Percentiles rank a stretch among this genome's conserved stretches.
phyloP scores from a whole-genome alignment of 2,797 vertebrate species.

The Xiphophorus birchmanni region DNA sequence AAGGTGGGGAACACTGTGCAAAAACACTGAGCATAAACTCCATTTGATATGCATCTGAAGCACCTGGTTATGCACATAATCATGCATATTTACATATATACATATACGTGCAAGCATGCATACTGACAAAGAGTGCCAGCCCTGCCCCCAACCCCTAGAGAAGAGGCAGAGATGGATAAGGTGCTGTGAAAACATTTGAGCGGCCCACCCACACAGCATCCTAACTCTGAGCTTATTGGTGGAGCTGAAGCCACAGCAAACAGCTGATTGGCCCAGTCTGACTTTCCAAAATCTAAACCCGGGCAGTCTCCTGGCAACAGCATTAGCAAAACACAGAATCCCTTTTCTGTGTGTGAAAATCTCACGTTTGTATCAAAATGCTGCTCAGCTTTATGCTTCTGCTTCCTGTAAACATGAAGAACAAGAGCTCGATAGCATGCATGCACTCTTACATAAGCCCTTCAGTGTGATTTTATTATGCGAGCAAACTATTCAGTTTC shows the following conservation, averaged over 20 bases:
- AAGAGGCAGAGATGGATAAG: conserved; percentile 38
- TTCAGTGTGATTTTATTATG: not conserved
- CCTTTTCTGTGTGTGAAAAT: conserved; percentile 19
- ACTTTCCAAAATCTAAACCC: conserved; percentile 65
- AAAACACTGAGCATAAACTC: not conserved
- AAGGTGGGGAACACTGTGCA: conserved; percentile 5
- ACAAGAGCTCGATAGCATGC: not conserved
- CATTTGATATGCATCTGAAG: not conserved
- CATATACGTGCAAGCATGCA: conserved; percentile 7
- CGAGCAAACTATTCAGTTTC: conserved; percentile 1
- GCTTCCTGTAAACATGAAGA: conserved; percentile 27
- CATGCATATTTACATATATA: not conserved
- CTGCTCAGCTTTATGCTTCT: conserved; percentile 32
- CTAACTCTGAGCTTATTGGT: conserved; percentile 63
- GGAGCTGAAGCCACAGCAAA: conserved; percentile 57
- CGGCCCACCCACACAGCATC: conserved; percentile 66
- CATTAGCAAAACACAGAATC: conserved; percentile 58
- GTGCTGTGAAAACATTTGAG: conserved; percentile 51
- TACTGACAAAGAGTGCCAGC: conserved; percentile 28
- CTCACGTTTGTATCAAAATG: conserved; percentile 40
- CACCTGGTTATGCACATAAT: conserved; percentile 5
- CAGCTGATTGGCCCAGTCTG: conserved; percentile 61
- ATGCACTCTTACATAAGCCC: not conserved
- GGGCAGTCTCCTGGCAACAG: conserved; percentile 77
- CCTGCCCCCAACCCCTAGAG: conserved; percentile 40